Percentiles rank a stretch among this genome's conserved stretches.
phyloP scores from a whole-genome alignment of 2,888 invertebrate species.

The Xanthorhoe spadicearia region DNA sequence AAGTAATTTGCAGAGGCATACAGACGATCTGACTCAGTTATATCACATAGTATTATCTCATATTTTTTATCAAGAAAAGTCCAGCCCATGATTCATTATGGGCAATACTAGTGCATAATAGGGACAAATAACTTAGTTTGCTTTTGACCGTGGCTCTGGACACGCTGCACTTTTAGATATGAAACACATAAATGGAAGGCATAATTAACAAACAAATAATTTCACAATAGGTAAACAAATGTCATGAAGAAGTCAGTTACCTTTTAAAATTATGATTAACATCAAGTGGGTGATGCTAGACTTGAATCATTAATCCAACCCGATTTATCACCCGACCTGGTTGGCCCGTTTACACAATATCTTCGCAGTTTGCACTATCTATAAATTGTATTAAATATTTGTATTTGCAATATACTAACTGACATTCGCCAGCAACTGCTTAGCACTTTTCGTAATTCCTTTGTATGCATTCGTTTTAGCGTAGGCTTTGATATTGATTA shows the following conservation, averaged over 20 bases:
- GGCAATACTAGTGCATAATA: too few species aligned
- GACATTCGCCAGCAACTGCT: conserved; percentile 52
- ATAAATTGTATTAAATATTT: conserved; percentile 59
- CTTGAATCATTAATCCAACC: neutral
- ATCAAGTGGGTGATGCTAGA: conserved; percentile 4
- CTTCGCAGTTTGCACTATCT: conserved; percentile 47
- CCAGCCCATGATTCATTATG: neutral
- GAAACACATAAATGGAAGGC: too few species aligned
- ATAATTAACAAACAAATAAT: neutral
- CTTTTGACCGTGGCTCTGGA: too few species aligned
- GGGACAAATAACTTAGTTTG: too few species aligned
- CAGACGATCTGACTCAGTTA: neutral
- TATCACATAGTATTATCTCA: neutral
- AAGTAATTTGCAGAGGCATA: neutral
- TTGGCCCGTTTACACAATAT: conserved; percentile 21
- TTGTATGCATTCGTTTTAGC: conserved; percentile 29
- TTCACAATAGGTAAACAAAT: neutral
- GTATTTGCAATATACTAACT: conserved; percentile 55
- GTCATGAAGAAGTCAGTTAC: neutral
- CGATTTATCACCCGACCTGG: conserved; percentile 18
- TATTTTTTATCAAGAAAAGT: neutral
- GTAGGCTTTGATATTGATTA: conserved; percentile 8
- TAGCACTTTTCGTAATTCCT: conserved; percentile 56
- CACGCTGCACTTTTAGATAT: too few species aligned
- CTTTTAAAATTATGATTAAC: neutral